Evolutionary conservation across 2,888 invertebrate genomes (phyloP), one percentile per base, ranked within the genome.

Genomic region (Campoplex nolae): DNA sequence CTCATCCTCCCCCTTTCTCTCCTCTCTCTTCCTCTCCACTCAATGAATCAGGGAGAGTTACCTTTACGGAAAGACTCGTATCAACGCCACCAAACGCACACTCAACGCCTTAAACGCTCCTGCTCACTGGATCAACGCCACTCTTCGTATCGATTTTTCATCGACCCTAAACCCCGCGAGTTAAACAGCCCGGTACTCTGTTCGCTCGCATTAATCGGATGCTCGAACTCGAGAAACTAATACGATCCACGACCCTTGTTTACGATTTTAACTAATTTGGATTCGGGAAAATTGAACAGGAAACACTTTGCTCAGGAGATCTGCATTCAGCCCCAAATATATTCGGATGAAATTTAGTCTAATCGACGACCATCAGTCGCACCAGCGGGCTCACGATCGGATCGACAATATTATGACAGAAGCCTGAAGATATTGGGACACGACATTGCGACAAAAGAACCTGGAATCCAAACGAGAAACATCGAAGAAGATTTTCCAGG

Each of bases 1-100:
- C 71, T 28, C 18, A 48, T 51, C 18, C 28, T 32, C 18, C 45
- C 23, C 7, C 2, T 28, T 9, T 68, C 23, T 23, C 23, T 23
- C 23, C 23, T 23, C 23, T 23, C 28, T 71, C 42, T 32, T 71
- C 71, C 51, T 56, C 51, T 56, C 42, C 38, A 42, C n/a, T 54
- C 74, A 74, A 56, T 58, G 56, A 54, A 74, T 38, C 56, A 56
- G 32, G 74, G 16, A 74, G 74, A 56, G 38, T 56, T 35, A 35
- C 51, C 8, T 32, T 71, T 35, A 51, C 71, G 32, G 51, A 71
- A 71, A 51, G 3, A 70, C 23, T 23, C 23, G 58, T 58, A 58
- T 58, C 58, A 58, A 58, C 28, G 11, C 28, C 28, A 58, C 58
- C 11, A 28, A 58, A 58, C 3, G 11, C 62, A 58, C 13, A 13